Evolutionary conservation across 2,113 vertebrate species (phyloP).

Genomic region (Lasiurus cinereus): DNA sequence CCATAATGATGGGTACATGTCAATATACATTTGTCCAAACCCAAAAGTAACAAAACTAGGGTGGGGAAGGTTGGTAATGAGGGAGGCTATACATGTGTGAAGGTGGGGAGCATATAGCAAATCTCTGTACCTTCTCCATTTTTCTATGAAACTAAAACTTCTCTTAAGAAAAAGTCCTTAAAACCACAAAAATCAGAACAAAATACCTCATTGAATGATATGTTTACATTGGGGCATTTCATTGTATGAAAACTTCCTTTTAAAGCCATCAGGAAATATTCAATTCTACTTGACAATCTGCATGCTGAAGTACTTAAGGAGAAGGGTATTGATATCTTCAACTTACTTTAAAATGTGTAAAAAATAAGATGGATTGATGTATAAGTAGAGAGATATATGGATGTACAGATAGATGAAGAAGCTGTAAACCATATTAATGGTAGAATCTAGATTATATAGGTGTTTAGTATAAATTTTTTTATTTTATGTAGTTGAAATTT

Average conservation of each 20-base stretch:
- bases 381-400: background rate
- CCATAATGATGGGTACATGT: background rate
- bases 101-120: background rate
- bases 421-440: background rate
- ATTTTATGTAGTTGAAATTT: background rate
- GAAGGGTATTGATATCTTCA: background rate
- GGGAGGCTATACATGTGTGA: background rate
- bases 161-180: background rate
- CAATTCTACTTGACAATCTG: background rate
- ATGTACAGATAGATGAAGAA: background rate
- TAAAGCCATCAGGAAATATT: background rate
- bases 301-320: background rate
- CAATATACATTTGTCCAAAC: background rate
- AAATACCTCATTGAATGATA: background rate
- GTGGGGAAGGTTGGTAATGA: background rate
- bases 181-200: background rate
- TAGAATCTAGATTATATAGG: background rate
- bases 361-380: background rate
- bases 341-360: slow-evolving; percentile 8
- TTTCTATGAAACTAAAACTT: background rate
- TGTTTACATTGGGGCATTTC: background rate
- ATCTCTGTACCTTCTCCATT: background rate
- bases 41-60: background rate
- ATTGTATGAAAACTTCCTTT: background rate
- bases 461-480: background rate